Conservation (phyloP, 2,888 invertebrate species). For the Frankliniella fusca region DNA sequence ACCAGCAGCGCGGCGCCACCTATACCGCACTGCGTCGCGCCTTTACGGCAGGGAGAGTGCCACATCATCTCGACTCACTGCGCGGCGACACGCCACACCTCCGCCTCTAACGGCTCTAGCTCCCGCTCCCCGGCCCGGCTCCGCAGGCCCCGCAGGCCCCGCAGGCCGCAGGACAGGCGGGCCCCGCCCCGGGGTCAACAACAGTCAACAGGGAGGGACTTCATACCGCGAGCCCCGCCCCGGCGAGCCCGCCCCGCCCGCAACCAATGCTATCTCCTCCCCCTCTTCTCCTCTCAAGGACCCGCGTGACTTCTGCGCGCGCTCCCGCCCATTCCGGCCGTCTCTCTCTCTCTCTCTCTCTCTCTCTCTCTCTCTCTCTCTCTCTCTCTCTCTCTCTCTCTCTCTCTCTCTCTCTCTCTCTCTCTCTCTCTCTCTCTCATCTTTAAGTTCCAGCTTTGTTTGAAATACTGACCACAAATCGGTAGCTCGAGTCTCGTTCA, state of each 20-base stretch:
- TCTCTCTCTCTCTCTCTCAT: constrained; percentile 39
- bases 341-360: not conserved
- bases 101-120: not conserved
- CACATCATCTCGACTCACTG: constrained; percentile 1
- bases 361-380: constrained; percentile 27
- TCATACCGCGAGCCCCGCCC: too few species aligned
- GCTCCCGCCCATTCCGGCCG: too few species aligned
- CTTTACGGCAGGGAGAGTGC: not conserved
- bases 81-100: not conserved
- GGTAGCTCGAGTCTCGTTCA: not conserved
- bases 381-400: constrained; percentile 18
- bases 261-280: too few species aligned
- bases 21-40: constrained; percentile 5
- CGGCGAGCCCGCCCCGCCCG: too few species aligned
- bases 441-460: constrained; percentile 38
- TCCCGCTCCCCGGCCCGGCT: too few species aligned
- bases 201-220: too few species aligned
- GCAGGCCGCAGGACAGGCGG: too few species aligned
- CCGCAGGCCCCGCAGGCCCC: too few species aligned
- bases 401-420: constrained; percentile 36
- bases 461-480: not conserved
- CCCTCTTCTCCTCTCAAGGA: too few species aligned
- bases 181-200: too few species aligned
- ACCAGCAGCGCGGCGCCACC: not conserved
- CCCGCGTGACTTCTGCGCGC: too few species aligned